Base-by-base conservation (phyloP, 1,140 invertebrate genomes). In the Bombyx mori region DNA sequence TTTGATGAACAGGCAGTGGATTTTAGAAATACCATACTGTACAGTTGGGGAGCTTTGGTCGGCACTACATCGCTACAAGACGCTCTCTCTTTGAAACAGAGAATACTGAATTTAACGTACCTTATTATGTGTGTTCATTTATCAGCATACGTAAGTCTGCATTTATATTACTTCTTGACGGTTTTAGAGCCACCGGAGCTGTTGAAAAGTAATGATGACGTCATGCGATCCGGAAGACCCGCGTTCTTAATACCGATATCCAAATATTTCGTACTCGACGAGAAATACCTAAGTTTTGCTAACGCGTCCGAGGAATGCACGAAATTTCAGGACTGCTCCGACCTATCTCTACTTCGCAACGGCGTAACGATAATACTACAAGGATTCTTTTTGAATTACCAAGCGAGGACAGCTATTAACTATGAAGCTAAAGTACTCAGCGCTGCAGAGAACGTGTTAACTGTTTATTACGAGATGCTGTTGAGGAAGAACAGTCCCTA, bases 391-490 rank as follows among this genome's bases (percentile, higher is more conserved):
- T 54, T 63, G 12, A 48, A 56, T 8, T 54, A 74, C 18, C 83
- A 85, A 71, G 63, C 65, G 3, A 12, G 26, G 4, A 73, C 80
- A 4, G 65, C 73, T 42, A 62, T 78, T 0, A 66, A 79, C 8
- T 62, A 72, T 42, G 83, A 86, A 61, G 81, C 83, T 8, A 75
- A 63, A 56, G 57, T 82, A 1, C 42, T 84, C 7, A 62, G 65
- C 55, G 52, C 71, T 7, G 10, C 63, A 8, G 71, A 83, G 48
- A 71, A 71, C 44, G 57, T 85, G 8, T 7, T 85, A 5, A 68
- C 63, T 0, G 60, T 82, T 7, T 85, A 76, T 57, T 78, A 85
- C 35, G 82, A 86, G 61, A 85, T 86, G 73, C 47, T 82, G 42
- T 57, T 85, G 2, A 59, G 74, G 6, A 86, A 82, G 50, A 49